Base-by-base conservation (phyloP, 2,797 vertebrate genomes). In the Sebastes kiyomatsui region DNA sequence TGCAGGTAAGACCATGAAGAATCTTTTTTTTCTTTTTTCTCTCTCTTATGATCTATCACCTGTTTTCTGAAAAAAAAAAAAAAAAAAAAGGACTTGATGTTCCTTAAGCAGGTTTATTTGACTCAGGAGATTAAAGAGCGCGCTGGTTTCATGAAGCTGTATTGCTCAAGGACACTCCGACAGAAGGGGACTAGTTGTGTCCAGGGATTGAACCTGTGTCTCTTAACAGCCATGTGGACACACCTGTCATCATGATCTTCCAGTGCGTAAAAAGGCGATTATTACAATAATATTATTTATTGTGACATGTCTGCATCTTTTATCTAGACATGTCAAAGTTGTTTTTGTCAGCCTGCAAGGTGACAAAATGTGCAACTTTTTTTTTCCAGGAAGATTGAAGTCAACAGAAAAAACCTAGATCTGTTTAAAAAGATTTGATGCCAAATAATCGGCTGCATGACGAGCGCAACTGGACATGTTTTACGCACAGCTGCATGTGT, bases 1-100 rank as follows among this genome's bases (percentile, higher is more conserved):
- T 86, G 77, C 89, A 95, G 94, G 96, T 96, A 93, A 94, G 93
- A 73, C 4, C 30, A 70, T 25, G 23, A 65, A 3, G 16, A 42
- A 42, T 42, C 38, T 42, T 42, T 16, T 42, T 42, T 42, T 7
- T 42, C 2, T 42, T 16, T 0, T 42, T 6, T 42, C 38, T 16
- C 14, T 42, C 6, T 2, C 18, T 25, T 6, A 3, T 55, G 61
- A 30, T 30, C 28, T 67, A 22, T 20, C 20, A 22, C 22, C 55
- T 52, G 8, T 56, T 69, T 59, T 42, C 14, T 18, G 12, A 16
- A 10, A 8, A 14, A 38, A 11, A 65, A 14, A 35, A n/a, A 16
- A 64, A 80, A 68, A 72, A 52, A 6, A 64, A 52, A 46, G 33
- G 33, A 23, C 28, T 72, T 64, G 62, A 49, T 42, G 33, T 73